phyloP scores from a whole-genome alignment of 2,888 invertebrate species.

The Hyalella azteca region DNA sequence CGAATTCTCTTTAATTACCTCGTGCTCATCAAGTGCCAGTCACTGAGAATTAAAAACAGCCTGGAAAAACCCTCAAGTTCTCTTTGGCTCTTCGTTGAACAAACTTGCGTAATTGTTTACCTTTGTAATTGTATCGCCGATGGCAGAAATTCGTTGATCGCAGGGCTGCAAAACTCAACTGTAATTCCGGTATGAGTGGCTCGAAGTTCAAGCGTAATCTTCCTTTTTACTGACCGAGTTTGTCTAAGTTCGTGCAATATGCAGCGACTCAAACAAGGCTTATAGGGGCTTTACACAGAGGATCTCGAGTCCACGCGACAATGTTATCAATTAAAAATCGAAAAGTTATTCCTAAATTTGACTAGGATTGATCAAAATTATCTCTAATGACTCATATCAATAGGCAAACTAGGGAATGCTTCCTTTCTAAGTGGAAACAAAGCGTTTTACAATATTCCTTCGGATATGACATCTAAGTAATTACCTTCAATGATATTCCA shows the following conservation, averaged over 20 bases:
- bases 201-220: slow-evolving; percentile 29
- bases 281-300: background rate
- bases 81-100: slow-evolving; percentile 22
- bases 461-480: too few species aligned
- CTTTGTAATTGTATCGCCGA: slow-evolving; percentile 36
- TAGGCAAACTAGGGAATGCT: too few species aligned
- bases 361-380: too few species aligned
- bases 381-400: too few species aligned
- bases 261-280: slow-evolving; percentile 24
- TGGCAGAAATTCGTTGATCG: slow-evolving; percentile 23
- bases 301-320: background rate
- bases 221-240: slow-evolving; percentile 7
- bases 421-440: too few species aligned
- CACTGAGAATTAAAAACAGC: background rate
- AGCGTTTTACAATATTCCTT: too few species aligned
- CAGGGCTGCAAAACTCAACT: background rate
- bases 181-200: slow-evolving; percentile 33
- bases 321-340: too few species aligned
- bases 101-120: slow-evolving; percentile 16
- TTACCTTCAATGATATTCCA: too few species aligned
- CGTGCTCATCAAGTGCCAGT: background rate
- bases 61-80: background rate
- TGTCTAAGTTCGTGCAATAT: slow-evolving; percentile 17
- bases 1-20: slow-evolving; percentile 18
- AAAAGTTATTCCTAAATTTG: too few species aligned